Evolutionary conservation across 64 coral and sea anemone species (phyloP).

Genomic region (Porites australiensis): DNA sequence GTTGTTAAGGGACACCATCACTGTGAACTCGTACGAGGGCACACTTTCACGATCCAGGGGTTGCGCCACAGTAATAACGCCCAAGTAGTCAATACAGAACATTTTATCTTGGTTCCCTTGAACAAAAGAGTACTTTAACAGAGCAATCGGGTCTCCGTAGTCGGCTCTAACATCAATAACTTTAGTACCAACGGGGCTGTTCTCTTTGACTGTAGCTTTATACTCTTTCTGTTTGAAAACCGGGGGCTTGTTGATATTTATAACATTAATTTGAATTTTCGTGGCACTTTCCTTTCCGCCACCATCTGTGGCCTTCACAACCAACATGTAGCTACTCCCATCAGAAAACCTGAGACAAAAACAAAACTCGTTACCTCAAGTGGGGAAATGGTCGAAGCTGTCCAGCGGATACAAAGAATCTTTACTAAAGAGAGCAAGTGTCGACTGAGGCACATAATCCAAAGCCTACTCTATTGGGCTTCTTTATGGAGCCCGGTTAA

Average conservation of each 20-base stretch:
- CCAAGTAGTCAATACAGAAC: slow-evolving; percentile 63
- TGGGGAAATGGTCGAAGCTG: too few relatives aligned
- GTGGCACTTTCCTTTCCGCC: slow-evolving; percentile 24
- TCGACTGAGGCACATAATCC: too few relatives aligned
- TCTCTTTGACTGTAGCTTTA: slow-evolving; percentile 32
- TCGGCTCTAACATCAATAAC: slow-evolving; percentile 47
- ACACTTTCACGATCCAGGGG: slow-evolving; percentile 61
- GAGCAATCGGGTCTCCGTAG: slow-evolving; percentile 31
- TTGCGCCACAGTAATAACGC: slow-evolving; percentile 39
- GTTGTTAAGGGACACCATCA: slow-evolving; percentile 41
- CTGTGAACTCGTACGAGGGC: slow-evolving; percentile 37
- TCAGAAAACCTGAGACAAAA: slow-evolving; percentile 63
- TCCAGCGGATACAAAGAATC: too few relatives aligned
- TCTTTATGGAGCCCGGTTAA: too few relatives aligned
- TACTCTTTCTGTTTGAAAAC: slow-evolving; percentile 66
- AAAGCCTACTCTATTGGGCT: too few relatives aligned
- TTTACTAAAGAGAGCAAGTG: too few relatives aligned
- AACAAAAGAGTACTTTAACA: slow-evolving; percentile 41
- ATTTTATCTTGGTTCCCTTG: slow-evolving; percentile 44
- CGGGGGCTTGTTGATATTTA: slow-evolving; percentile 63
- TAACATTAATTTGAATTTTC: slow-evolving; percentile 38
- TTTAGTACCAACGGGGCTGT: slow-evolving; percentile 50
- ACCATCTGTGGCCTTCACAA: slow-evolving; percentile 52
- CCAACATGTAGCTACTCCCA: slow-evolving; percentile 44
- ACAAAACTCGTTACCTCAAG: too few relatives aligned